Conservation (phyloP, 2,113 vertebrate genomes). For the Oryzias melastigma region DNA sequence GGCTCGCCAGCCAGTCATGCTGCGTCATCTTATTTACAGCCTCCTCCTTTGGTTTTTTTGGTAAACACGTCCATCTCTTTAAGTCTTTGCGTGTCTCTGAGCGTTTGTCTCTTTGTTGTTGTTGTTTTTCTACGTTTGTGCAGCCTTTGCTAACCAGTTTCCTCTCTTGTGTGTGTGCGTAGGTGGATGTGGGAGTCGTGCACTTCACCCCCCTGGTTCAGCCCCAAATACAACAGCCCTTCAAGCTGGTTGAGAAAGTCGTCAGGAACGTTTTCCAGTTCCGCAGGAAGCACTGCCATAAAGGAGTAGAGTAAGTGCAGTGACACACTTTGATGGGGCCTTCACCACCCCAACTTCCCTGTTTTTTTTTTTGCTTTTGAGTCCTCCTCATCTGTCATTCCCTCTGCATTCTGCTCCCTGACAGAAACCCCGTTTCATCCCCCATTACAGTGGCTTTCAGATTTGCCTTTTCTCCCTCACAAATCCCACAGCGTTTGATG, state of each 20-base stretch:
- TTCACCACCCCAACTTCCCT: neutral
- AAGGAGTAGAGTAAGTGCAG: constrained; percentile 85
- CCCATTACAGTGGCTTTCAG: constrained; percentile 25
- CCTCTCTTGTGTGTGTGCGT: constrained; percentile 19
- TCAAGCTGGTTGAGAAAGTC: constrained; percentile 91
- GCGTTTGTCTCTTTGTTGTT: constrained; percentile 33
- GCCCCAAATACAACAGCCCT: constrained; percentile 90
- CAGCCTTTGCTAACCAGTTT: constrained; percentile 23
- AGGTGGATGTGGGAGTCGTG: constrained; percentile 95
- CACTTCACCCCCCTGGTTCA: constrained; percentile 87
- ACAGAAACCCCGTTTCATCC: constrained; percentile 26
- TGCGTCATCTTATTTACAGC: constrained; percentile 68
- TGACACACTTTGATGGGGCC: constrained; percentile 7
- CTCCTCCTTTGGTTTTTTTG: constrained; percentile 36
- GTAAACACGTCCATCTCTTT: constrained; percentile 41
- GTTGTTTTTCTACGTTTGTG: neutral
- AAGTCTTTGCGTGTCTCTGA: constrained; percentile 14
- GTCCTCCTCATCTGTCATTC: constrained; percentile 43
- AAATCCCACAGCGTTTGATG: neutral
- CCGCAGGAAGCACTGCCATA: constrained; percentile 89
- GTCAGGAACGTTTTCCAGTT: constrained; percentile 89
- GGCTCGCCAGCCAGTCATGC: constrained; percentile 65
- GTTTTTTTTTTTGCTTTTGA: constrained; percentile 24
- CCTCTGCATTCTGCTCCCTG: constrained; percentile 22
- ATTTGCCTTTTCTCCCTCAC: neutral